Conservation (phyloP, 2,113 vertebrate species). For the Isurus oxyrinchus region DNA sequence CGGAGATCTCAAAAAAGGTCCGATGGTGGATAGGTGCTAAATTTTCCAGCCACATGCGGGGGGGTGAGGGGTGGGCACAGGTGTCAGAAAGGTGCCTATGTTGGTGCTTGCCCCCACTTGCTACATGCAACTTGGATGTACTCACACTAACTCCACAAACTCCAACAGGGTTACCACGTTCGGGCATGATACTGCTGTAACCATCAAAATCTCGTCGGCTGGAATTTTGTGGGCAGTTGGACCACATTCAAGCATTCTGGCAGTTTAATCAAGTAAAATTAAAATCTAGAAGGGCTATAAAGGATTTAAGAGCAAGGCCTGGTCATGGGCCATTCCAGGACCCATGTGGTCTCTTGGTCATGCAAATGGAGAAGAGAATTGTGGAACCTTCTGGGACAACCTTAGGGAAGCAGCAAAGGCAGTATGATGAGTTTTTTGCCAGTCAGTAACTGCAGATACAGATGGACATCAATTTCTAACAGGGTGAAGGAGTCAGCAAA, state of each 20-base stretch:
- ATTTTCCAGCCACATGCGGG: too few relatives aligned
- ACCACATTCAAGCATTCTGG: neutral
- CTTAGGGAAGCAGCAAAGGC: neutral
- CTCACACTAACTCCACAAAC: neutral
- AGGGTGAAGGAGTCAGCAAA: neutral
- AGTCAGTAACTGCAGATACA: neutral
- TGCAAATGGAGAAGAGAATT: neutral
- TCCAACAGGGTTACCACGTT: neutral
- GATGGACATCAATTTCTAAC: neutral
- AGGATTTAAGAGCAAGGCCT: neutral
- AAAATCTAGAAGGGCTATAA: neutral
- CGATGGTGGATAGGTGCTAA: too few relatives aligned
- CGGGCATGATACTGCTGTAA: neutral
- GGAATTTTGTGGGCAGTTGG: neutral
- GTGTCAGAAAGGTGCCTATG: neutral
- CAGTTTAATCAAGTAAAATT: neutral
- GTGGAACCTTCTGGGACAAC: neutral
- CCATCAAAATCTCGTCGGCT: too few relatives aligned
- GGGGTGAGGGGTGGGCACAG: neutral
- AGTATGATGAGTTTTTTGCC: neutral
- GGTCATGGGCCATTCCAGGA: too few relatives aligned
- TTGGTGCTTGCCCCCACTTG: neutral
- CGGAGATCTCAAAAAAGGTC: too few relatives aligned
- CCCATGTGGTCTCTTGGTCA: too few relatives aligned
- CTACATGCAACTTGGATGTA: neutral